A percentile compares a stretch with the other conserved stretches of the same genome.
These are phyloP conservation scores for Ardeotis arabs DNA, from an alignment of 2,113 vertebrate species.

Conservation along the genomic window DNA sequence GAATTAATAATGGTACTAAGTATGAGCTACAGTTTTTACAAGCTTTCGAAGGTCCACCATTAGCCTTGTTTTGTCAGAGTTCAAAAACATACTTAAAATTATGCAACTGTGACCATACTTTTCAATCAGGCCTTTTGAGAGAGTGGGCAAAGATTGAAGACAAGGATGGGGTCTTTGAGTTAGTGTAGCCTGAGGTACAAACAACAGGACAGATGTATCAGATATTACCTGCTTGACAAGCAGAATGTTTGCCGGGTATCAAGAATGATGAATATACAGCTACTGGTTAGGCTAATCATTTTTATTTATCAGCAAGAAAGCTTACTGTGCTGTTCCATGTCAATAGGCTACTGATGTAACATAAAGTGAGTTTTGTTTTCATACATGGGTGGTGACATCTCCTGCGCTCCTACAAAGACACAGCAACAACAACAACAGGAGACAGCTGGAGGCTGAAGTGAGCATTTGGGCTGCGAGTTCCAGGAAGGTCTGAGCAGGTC, in stretches of 20 bases:
- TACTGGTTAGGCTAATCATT: not conserved
- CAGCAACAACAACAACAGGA: not conserved
- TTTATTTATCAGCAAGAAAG: conserved; percentile 42
- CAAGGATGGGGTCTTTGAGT: not conserved
- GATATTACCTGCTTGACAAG: conserved; percentile 56
- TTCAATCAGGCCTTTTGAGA: not conserved
- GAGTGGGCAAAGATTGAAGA: not conserved
- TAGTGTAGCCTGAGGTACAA: conserved; percentile 21
- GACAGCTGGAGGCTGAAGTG: not conserved
- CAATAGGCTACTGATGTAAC: not conserved
- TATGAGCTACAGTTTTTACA: not conserved
- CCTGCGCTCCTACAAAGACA: not conserved
- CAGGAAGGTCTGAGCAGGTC: not conserved
- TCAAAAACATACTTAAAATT: not conserved
- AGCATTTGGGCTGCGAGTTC: not conserved
- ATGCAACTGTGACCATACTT: not conserved
- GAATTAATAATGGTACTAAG: not conserved
- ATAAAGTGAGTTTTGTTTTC: conserved; percentile 23
- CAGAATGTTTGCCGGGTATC: conserved; percentile 10
- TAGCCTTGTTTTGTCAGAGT: not conserved
- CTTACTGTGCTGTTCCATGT: not conserved
- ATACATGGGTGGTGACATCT: not conserved
- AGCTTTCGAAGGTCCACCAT: not conserved
- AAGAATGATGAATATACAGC: conserved; percentile 40
- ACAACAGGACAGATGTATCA: conserved; percentile 67